A percentile compares a stretch with the other conserved stretches of the same genome.
These are phyloP conservation scores for Lonchura striata DNA, from an alignment of 2,113 vertebrate species.

Conservation along the genomic window DNA sequence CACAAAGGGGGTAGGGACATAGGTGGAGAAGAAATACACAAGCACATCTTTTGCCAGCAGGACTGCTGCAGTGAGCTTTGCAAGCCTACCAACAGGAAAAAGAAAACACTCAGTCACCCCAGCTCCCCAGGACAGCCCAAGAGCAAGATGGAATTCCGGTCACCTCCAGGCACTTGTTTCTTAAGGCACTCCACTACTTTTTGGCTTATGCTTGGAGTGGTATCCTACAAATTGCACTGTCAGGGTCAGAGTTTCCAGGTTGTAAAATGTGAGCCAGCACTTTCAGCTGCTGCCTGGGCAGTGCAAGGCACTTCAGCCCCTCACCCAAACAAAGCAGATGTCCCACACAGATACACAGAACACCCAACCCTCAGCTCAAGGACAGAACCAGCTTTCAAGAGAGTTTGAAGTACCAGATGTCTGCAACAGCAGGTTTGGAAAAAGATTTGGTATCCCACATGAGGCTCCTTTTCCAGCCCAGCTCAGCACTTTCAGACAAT, in stretches of 20 bases:
- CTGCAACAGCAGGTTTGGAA: background rate
- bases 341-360: background rate
- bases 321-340: background rate
- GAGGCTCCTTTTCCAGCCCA: background rate
- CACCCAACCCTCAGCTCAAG: background rate
- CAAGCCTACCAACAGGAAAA: constrained; percentile 75
- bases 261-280: fast-evolving
- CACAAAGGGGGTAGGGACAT: constrained; percentile 94
- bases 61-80: constrained; percentile 87
- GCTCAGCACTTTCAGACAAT: background rate
- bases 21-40: constrained; percentile 89
- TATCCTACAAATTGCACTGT: fast-evolving
- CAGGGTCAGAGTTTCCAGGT: background rate
- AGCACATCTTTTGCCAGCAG: constrained; percentile 84
- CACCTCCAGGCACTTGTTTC: background rate
- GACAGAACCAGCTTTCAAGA: background rate
- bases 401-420: background rate
- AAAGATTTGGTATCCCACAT: background rate
- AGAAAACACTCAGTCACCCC: background rate
- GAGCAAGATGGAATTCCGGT: background rate
- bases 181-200: background rate
- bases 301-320: background rate
- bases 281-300: background rate
- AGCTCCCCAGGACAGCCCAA: background rate
- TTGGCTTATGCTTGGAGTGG: fast-evolving